Evolutionary conservation across 2,888 invertebrate species (phyloP).

Genomic region (Lobophora halterata): DNA sequence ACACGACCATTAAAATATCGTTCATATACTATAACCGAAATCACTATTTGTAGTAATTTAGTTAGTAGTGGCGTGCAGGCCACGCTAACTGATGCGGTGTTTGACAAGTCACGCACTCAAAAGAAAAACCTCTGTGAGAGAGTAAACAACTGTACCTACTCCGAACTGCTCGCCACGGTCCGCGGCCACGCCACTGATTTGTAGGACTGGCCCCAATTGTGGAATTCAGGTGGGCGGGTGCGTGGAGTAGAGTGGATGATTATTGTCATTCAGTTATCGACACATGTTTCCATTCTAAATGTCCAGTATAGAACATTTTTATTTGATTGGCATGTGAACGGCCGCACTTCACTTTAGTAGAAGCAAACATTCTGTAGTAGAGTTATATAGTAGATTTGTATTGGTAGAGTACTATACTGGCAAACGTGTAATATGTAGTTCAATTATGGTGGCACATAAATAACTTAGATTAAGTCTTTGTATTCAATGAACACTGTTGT

Average conservation of each 20-base stretch:
- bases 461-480: no score
- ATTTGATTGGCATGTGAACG: slow-evolving; percentile 14
- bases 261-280: slow-evolving; percentile 44
- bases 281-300: slow-evolving; percentile 30
- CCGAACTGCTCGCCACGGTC: slow-evolving; percentile 14
- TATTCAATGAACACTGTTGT: no score
- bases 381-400: not conserved
- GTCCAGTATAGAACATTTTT: slow-evolving; percentile 5
- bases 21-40: slow-evolving; percentile 18
- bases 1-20: slow-evolving; percentile 14
- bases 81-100: slow-evolving; percentile 43
- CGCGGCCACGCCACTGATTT: slow-evolving; percentile 26
- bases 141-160: slow-evolving; percentile 46
- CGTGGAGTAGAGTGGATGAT: slow-evolving; percentile 43
- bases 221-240: slow-evolving; percentile 50
- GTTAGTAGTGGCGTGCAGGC: slow-evolving; percentile 35
- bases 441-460: no score
- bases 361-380: not conserved
- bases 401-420: no score
- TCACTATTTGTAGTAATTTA: slow-evolving; percentile 29
- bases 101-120: slow-evolving; percentile 62
- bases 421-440: no score
- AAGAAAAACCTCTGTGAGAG: slow-evolving; percentile 48
- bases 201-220: slow-evolving; percentile 33
- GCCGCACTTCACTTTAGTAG: slow-evolving; percentile 8